phyloP scores from a whole-genome alignment of 2,888 invertebrate species.

The Cryptophagus acutangulus region DNA sequence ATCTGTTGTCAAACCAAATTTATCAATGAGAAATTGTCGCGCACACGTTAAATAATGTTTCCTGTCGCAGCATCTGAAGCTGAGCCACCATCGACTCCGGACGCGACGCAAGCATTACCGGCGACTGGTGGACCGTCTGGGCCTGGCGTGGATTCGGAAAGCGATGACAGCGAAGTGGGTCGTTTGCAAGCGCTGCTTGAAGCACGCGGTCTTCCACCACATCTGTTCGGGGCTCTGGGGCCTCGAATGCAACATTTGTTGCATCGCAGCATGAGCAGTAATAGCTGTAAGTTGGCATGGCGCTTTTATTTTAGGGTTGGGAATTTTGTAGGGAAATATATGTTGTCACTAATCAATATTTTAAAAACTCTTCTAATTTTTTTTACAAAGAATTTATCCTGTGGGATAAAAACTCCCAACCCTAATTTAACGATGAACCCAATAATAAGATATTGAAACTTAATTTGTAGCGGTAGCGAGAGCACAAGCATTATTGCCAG shows the following conservation, averaged over 20 bases:
- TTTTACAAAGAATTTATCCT: too few species aligned
- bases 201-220: slow-evolving; percentile 93
- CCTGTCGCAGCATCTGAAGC: slow-evolving; percentile 40
- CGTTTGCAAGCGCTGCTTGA: slow-evolving; percentile 91
- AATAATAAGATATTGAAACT: slow-evolving; percentile 12
- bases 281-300: slow-evolving; percentile 55
- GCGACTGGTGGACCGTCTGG: slow-evolving; percentile 41
- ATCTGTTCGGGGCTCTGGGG: slow-evolving; percentile 91
- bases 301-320: slow-evolving; percentile 8
- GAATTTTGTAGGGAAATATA: too few species aligned
- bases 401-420: too few species aligned
- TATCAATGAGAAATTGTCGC: too few species aligned
- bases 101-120: slow-evolving; percentile 44
- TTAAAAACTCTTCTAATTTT: too few species aligned
- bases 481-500: slow-evolving; percentile 88
- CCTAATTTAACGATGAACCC: too few species aligned
- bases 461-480: slow-evolving; percentile 76
- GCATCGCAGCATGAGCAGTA: slow-evolving; percentile 89
- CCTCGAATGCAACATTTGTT: slow-evolving; percentile 95
- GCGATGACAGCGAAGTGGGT: slow-evolving; percentile 94
- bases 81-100: slow-evolving; percentile 46
- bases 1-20: too few species aligned
- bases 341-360: not conserved
- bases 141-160: slow-evolving; percentile 59
- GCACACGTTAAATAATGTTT: not conserved